These are phyloP conservation scores for Ptiloglossa arizonensis DNA, from an alignment of 1,140 invertebrate genomes.

Conservation along the genomic window DNA sequence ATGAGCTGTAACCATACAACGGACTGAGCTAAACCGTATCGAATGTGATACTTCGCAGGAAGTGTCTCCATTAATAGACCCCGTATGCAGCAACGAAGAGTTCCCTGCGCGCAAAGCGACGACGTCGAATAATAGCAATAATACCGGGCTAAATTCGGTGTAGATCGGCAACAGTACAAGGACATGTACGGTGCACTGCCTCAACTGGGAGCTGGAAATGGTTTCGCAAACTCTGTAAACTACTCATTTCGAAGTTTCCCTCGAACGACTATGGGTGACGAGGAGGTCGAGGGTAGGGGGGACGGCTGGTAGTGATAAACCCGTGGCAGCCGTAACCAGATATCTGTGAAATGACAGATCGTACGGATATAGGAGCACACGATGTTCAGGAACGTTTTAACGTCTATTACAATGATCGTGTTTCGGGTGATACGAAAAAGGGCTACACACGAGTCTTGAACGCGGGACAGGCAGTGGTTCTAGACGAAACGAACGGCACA, in stretches of 20 bases:
- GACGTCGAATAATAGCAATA: constrained; percentile 25
- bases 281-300: no score
- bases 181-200: background rate
- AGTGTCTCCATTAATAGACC: constrained; percentile 13
- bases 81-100: constrained; percentile 8
- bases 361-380: background rate
- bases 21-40: background rate
- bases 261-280: no score
- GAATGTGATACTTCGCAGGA: background rate
- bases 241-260: constrained; percentile 40
- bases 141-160: constrained; percentile 11
- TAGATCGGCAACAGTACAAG: constrained; percentile 2
- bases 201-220: background rate
- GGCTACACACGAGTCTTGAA: no score
- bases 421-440: background rate
- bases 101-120: background rate
- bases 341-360: constrained; percentile 20
- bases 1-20: background rate
- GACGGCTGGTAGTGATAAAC: constrained; percentile 7
- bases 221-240: constrained; percentile 32
- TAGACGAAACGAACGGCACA: no score
- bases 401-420: background rate
- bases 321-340: constrained; percentile 14
- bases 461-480: no score
- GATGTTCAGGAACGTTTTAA: background rate